Evolutionary conservation across 2,888 invertebrate species (phyloP), one percentile per base, ranked within the genome.

Genomic region (Gymnoscelis rufifasciata): DNA sequence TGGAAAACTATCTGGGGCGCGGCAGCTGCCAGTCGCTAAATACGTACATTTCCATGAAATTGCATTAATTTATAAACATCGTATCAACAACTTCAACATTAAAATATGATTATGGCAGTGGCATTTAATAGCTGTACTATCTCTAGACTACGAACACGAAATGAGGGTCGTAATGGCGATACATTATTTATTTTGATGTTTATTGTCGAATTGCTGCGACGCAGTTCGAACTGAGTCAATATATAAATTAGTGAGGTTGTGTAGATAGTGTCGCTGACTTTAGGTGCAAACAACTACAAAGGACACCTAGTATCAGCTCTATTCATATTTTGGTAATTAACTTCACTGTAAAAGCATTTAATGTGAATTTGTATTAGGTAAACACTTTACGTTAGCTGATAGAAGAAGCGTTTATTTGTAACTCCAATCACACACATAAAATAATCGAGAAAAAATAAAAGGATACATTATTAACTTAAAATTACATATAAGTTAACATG

Each of bases 1-100:
- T 35, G 19, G 19, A 15, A 35, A 19, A 35, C 26, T 19, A 28
- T 35, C n/a, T 38, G 37, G 40, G 50, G 49, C 46, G 35, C 50
- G 47, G 38, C 51, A 38, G 44, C 45, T 44, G 37, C 31, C 46
- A 42, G 41, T 41, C 33, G 31, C 49, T 51, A 56, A 49, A 43
- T 45, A 50, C 39, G 40, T 51, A 47, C 38, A 29, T 30, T 13
- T 44, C 10, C 43, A 46, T 55, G 45, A 45, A 47, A 55, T 51
- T 55, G 43, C 33, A 33, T 23, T 31, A 46, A 49, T 55, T 57
- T 57, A 55, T 45, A 23, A 38, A 43, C 27, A 31, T 19, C 6
- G 11, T 23, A 19, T 35, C 35, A 45, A 46, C 38, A 44, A 29
- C 35, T 40, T 40, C 15, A 24, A 38, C 44, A 49, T 38, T 50